Percentiles rank a stretch among this genome's conserved stretches.
These are phyloP conservation scores for Epinephelus lanceolatus DNA, from an alignment of 2,113 vertebrate species.

Conservation along the genomic window DNA sequence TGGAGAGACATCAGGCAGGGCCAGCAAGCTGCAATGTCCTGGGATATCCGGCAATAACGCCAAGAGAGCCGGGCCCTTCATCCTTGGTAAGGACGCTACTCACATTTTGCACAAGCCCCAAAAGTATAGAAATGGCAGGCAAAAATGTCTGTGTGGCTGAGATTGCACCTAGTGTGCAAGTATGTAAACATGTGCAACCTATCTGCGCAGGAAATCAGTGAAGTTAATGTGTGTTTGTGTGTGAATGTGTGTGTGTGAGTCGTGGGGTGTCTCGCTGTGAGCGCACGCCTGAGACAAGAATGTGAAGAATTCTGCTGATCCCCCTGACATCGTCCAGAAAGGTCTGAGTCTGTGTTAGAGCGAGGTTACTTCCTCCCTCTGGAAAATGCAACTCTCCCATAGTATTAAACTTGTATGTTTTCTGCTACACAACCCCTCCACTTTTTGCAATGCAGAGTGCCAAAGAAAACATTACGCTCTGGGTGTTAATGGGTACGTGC, in stretches of 20 bases:
- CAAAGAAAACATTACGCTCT: constrained; percentile 66
- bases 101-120: constrained; percentile 7
- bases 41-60: constrained; percentile 95
- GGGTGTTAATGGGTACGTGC: constrained; percentile 66
- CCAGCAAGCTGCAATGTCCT: constrained; percentile 92
- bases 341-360: constrained; percentile 32
- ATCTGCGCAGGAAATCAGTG: background rate
- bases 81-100: constrained; percentile 88
- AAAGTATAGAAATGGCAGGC: background rate
- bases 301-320: constrained; percentile 78
- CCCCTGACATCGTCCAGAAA: constrained; percentile 60
- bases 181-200: background rate
- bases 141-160: background rate
- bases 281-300: constrained; percentile 72
- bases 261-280: constrained; percentile 40
- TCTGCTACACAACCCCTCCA: constrained; percentile 25
- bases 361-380: constrained; percentile 38
- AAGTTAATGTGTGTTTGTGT: constrained; percentile 28
- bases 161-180: background rate
- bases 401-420: background rate
- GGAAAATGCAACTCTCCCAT: constrained; percentile 19
- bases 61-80: constrained; percentile 97
- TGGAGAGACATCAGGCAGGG: constrained; percentile 93
- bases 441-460: constrained; percentile 59
- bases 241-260: constrained; percentile 13